Conservation (phyloP, 2,797 vertebrate species). For the Anisognathus igniventris region DNA sequence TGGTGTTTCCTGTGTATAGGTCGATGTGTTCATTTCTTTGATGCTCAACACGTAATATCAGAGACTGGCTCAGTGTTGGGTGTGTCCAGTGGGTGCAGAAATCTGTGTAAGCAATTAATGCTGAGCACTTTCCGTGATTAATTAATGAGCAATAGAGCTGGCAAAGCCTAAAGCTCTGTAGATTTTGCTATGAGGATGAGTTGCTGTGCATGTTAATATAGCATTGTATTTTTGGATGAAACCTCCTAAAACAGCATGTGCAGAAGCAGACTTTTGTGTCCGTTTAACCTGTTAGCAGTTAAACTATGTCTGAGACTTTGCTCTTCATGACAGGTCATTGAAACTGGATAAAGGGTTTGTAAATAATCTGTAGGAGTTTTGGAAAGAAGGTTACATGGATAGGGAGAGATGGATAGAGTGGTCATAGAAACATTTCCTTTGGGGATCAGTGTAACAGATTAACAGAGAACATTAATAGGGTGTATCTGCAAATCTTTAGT, state of each 20-base stretch:
- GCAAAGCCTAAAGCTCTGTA: neutral
- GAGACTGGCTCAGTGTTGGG: neutral
- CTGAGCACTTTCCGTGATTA: neutral
- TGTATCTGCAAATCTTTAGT: neutral
- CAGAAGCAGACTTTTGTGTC: neutral
- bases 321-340: neutral
- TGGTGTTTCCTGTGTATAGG: neutral
- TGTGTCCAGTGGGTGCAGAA: neutral
- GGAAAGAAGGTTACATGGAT: neutral
- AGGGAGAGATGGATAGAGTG: neutral
- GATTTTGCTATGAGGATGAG: neutral
- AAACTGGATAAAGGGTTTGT: neutral
- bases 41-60: neutral
- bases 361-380: neutral
- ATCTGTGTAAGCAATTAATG: neutral
- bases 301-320: neutral
- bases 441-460: neutral
- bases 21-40: neutral
- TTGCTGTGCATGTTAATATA: neutral
- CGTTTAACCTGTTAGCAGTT: neutral
- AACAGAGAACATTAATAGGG: neutral
- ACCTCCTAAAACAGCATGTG: neutral
- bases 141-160: neutral
- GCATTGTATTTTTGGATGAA: neutral
- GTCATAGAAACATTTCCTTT: neutral